Base-by-base conservation (phyloP, 2,797 vertebrate genomes). In the Platalea minor region DNA sequence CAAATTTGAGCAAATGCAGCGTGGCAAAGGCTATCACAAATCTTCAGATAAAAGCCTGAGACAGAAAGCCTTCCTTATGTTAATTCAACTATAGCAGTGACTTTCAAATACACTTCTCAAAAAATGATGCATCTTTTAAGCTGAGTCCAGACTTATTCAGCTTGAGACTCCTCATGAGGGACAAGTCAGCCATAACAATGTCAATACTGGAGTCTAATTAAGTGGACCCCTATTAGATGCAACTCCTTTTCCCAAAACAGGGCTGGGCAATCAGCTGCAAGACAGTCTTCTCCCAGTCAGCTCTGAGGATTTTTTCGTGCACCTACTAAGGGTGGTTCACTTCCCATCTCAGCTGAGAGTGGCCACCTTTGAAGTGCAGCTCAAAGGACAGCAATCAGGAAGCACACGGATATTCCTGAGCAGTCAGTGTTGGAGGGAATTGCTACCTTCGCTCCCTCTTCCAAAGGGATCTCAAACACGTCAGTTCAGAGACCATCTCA, bases 191-290 rank as follows among this genome's bases (percentile, higher is more conserved):
- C 11, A 7, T 5, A 73, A 65, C 21, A 48, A 33, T 8, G 35
- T 26, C 67, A 72, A 21, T 24, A 37, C 0, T 46, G 21, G 19
- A 76, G 14, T 17, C 33, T 54, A 54, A 75, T 31, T 48, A 45
- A 76, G 41, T 2, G 12, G 29, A 56, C 37, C 18, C 19, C 0
- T 1, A 10, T 50, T 9, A 78, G 13, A 46, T 13, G 2, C 5
- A 87, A 73, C 23, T 60, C 23, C 7, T 91, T 59, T 75, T 67
- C 54, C 48, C 50, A 92, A 50, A 89, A 54, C 13, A 72, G 11
- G 51, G 51, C n/a, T 53, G 13, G 60, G 35, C 28, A n/a, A 60
- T 16, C 23, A 31, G 11, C 13, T 73, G 35, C n/a, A 89, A 67
- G 51, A 41, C 29, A 53, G 53, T 68, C 21, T 57, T 73, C 51